These are phyloP conservation scores for Epizoanthus stellaris DNA, from an alignment of 92 coral and sea anemone genomes.

Conservation along the genomic window DNA sequence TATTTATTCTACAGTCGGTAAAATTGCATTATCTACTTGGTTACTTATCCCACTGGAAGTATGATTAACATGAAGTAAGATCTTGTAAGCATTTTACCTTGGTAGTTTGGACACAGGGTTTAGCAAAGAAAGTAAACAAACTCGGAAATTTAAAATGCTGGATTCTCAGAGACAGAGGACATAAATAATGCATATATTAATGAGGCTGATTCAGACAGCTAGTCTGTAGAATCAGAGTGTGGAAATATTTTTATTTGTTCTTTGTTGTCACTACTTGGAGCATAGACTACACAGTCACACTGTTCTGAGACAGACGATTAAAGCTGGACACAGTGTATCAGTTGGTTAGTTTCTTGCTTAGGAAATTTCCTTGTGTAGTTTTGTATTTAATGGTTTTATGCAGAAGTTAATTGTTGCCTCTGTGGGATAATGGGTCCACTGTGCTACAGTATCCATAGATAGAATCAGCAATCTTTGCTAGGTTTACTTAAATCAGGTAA, in stretches of 20 bases:
- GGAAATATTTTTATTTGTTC: slow-evolving; percentile 21
- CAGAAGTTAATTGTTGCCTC: slow-evolving; percentile 10
- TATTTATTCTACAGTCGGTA: background rate
- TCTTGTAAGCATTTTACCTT: background rate
- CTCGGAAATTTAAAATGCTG: slow-evolving; percentile 21
- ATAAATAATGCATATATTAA: slow-evolving; percentile 74
- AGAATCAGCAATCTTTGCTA: background rate
- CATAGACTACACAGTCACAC: background rate
- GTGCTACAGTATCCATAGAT: background rate
- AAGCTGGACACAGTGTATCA: background rate
- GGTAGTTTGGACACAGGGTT: background rate
- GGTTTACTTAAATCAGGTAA: slow-evolving; percentile 4
- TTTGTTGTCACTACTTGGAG: background rate
- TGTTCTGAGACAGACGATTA: background rate
- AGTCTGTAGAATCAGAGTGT: slow-evolving; percentile 50
- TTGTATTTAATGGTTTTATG: background rate
- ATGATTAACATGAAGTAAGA: background rate
- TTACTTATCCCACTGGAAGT: background rate
- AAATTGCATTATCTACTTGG: background rate
- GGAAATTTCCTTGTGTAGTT: slow-evolving; percentile 5
- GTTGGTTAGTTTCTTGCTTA: background rate
- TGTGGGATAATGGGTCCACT: background rate
- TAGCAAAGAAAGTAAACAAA: background rate
- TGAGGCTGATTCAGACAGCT: slow-evolving; percentile 70
- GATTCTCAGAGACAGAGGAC: slow-evolving; percentile 62